Base-by-base conservation (phyloP, 2,888 invertebrate genomes). In the Desoria tigrina region DNA sequence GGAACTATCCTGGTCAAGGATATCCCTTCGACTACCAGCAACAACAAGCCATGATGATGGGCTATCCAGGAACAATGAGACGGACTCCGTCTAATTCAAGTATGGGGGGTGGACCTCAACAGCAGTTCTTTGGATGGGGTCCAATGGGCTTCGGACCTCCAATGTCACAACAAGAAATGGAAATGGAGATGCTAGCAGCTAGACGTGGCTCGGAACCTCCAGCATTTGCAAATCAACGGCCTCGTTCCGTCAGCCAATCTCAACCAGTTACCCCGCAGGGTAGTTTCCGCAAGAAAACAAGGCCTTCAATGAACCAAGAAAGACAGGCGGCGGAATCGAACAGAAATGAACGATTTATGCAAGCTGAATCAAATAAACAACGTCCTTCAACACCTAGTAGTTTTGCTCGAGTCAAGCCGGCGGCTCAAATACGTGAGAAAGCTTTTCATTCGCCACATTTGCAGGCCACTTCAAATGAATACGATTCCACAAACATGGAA, bases 51-150 rank as follows among this genome's bases (percentile, higher is more conserved):
- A 55, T 59, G 57, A 68, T 72, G 69, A 69, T 69, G 68, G 68
- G 68, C 2, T 68, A 65, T 45, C 66, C 65, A 16, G 66, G 61
- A 2, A 65, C 68, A 14, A 70, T 75, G 69, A 69, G 68, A 42
- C 55, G 73, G 63, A 72, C 75, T 0, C 73, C 75, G 1, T 73
- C 73, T 0, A 66, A 71, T 14, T 68, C 70, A 27, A 75, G 75
- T 28, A 72, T 73, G 73, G 72, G 70, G 2, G 68, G 65, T 14
- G 32, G 28, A 21, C 63, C 53, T 11, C 62, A 64, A 26, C 73
- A 69, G 39, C 63, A 55, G 0, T 50, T 61, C 28, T 71, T 72
- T 45, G 65, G 68, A 54, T 68, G 69, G 1, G 68, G 71, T 70
- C 72, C 69, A 1, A 65, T 66, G 64, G 64, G 65, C 21, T 68